phyloP scores from a whole-genome alignment of 2,113 vertebrate genomes.

The Sylvilagus bachmani region DNA sequence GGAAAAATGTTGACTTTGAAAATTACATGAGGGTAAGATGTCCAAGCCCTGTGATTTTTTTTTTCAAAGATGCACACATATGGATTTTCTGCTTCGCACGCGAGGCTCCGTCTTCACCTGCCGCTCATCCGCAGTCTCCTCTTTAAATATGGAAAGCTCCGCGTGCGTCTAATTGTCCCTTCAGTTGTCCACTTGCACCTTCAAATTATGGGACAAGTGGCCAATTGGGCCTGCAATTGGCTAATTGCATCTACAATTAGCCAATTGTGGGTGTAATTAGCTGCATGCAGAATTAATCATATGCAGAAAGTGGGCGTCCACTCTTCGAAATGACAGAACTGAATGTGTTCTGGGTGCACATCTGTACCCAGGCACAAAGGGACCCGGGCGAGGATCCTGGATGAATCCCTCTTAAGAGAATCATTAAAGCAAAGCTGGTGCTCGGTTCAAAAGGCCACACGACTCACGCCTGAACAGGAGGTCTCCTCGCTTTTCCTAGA shows the following conservation, averaged over 20 bases:
- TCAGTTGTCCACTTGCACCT: constrained; percentile 83
- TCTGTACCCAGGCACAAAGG: constrained; percentile 74
- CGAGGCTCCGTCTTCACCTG: neutral
- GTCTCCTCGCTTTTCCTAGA: neutral
- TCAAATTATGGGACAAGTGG: constrained; percentile 85
- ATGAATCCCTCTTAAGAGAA: constrained; percentile 60
- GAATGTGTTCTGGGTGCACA: constrained; percentile 76
- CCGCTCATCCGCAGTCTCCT: neutral
- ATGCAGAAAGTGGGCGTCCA: constrained; percentile 72
- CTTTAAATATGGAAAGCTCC: constrained; percentile 78
- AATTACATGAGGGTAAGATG: neutral
- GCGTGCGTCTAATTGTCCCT: constrained; percentile 76
- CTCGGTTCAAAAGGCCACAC: neutral
- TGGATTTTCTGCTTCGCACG: neutral
- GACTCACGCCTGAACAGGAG: neutral
- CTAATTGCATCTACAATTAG: constrained; percentile 84
- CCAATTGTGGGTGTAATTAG: constrained; percentile 82
- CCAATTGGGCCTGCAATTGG: constrained; percentile 84
- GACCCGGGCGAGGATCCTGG: constrained; percentile 10
- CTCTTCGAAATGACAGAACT: constrained; percentile 73
- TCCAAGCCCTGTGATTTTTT: neutral
- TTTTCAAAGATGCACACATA: neutral
- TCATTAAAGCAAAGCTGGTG: constrained; percentile 59
- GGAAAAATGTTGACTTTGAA: neutral
- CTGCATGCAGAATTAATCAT: constrained; percentile 78